Evolutionary conservation across 2,113 vertebrate species (phyloP), one percentile per base, ranked within the genome.

Genomic region (Casuarius casuarius): DNA sequence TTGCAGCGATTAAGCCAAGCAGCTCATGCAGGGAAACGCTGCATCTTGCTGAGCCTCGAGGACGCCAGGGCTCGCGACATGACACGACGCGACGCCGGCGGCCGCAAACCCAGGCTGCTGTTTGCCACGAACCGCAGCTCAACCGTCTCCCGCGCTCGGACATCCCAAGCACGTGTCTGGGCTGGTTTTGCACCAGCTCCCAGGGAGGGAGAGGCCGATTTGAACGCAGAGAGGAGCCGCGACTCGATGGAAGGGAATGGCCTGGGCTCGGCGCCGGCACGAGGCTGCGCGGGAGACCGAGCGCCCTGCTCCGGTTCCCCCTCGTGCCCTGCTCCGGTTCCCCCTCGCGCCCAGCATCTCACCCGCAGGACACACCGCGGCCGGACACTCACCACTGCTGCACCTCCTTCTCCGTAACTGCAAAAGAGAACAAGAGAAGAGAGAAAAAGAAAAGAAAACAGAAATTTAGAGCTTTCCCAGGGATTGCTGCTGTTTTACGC

Each of bases 401-500:
- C 72, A 99, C 99, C 83, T 99, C 99, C 96, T 99, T 99, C 97
- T 99, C 99, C 0, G 99, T 99, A 97, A 99, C 99, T 99, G 98
- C 71, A 97, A 98, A 94, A 98, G 94, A 98, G 98, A 97, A 90
- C 38, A 95, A 96, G 59, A 96, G 76, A 38, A 6, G 92, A 56
- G 9, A 91, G 73, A 75, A 56, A 62, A 5, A 40, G 62, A n/a
- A 63, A 25, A 54, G 44, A 4, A 42, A 2, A 67, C 49, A 44
- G 66, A 61, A 40, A 56, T 75, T 97, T n/a, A 98, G 96, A 8
- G 8, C 7, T 67, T 87, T 71, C 40, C 52, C 59, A 25, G 31
- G 1, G 31, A 26, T 3, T 7, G 33, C 13, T n/a, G 21, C 7
- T 46, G 33, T 49, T 79, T 48, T 82, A 70, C 77, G 15, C 35